Percentiles rank a stretch among this genome's conserved stretches.
Conservation (phyloP, 2,888 invertebrate genomes). For the Leucophenga montana region DNA sequence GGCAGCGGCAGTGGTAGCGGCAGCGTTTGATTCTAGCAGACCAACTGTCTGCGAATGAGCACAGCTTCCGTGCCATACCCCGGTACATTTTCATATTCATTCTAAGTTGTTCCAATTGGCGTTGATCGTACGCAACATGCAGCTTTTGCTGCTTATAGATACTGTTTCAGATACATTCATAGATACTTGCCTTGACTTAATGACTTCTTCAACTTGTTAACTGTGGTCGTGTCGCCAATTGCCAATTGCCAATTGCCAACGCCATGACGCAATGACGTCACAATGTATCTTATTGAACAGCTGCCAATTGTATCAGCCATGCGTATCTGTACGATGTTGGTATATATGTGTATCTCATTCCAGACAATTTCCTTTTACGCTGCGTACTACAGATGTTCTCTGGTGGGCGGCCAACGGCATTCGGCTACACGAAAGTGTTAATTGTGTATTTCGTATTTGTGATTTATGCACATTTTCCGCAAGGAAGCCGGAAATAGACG, state of each 20-base stretch:
- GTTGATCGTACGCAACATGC: not conserved
- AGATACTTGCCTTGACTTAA: constrained; percentile 28
- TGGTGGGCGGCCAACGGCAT: not conserved
- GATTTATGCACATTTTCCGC: constrained; percentile 44
- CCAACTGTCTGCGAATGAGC: not conserved
- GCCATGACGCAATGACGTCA: constrained; percentile 45
- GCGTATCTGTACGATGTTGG: not conserved
- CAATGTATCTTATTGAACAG: constrained; percentile 57
- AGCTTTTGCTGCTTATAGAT: not conserved
- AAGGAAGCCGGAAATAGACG: constrained; percentile 24
- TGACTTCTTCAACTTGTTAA: constrained; percentile 46
- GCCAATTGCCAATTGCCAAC: too few relatives aligned
- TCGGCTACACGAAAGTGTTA: constrained; percentile 37
- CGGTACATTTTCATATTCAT: not conserved
- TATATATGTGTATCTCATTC: constrained; percentile 32
- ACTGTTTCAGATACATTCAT: not conserved
- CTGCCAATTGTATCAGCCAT: constrained; percentile 58
- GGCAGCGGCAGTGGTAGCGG: not conserved
- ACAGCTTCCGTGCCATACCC: too few relatives aligned
- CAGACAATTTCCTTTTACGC: constrained; percentile 41
- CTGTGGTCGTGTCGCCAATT: constrained; percentile 55
- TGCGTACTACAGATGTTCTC: not conserved
- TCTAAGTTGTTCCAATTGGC: constrained; percentile 30
- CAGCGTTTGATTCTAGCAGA: too few relatives aligned
- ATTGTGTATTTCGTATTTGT: constrained; percentile 34